Conservation (phyloP, 2,113 vertebrate genomes). For the Penelope pileata region DNA sequence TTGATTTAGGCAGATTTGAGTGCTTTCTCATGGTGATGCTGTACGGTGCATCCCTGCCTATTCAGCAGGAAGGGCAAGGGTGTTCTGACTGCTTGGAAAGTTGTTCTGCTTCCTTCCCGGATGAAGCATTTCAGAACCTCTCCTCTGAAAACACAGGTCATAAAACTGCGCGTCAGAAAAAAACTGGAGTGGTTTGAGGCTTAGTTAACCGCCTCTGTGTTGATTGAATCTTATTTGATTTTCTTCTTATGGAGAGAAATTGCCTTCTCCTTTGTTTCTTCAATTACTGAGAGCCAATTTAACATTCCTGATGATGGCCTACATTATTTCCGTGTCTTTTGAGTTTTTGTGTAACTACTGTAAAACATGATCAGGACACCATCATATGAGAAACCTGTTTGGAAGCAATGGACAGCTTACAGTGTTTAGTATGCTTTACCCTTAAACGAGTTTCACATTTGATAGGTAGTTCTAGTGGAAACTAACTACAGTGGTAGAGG, state of each 20-base stretch:
- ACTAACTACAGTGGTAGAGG: neutral
- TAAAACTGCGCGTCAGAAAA: neutral
- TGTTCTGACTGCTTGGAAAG: rapidly evolving
- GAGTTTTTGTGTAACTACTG: neutral
- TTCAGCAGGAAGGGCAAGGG: rapidly evolving
- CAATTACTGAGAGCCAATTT: neutral
- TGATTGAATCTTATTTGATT: neutral
- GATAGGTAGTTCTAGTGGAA: neutral
- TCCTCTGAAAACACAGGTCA: neutral
- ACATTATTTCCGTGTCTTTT: neutral
- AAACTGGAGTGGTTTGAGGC: neutral
- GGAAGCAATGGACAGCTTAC: neutral
- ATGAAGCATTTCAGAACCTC: neutral
- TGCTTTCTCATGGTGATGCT: neutral
- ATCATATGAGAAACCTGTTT: neutral
- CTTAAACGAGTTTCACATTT: neutral
- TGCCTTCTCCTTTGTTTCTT: neutral
- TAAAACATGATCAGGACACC: neutral
- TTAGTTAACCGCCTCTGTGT: neutral
- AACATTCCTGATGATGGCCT: neutral
- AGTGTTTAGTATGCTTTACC: neutral
- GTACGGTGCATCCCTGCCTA: rapidly evolving
- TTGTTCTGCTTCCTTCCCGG: neutral
- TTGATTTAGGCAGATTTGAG: neutral
- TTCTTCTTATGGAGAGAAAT: neutral